These are phyloP conservation scores for Amyelois transitella DNA, from an alignment of 1,140 invertebrate genomes.

Conservation along the genomic window DNA sequence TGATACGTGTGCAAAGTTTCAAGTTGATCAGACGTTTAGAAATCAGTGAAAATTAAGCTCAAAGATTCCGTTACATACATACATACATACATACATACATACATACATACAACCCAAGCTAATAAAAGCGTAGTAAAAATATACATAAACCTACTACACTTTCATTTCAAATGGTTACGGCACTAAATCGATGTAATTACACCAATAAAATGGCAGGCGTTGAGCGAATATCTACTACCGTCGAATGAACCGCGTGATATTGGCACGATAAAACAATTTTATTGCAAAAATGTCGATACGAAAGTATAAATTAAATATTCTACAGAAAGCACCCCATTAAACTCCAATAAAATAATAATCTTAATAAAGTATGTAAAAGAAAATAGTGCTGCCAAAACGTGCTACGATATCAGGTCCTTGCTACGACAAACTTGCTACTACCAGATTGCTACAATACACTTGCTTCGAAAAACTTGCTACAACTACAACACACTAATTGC, in stretches of 20 bases:
- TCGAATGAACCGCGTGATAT: conserved; percentile 21
- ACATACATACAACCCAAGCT: no score
- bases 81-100: no score
- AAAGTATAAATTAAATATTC: not conserved
- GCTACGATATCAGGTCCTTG: not conserved
- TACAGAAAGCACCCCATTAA: not conserved
- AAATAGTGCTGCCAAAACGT: not conserved
- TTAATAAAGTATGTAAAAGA: no score
- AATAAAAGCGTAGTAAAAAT: not conserved
- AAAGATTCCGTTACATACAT: no score
- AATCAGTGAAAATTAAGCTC: no score
- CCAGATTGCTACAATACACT: no score
- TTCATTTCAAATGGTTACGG: not conserved
- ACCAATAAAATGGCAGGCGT: conserved; percentile 2
- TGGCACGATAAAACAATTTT: conserved; percentile 26
- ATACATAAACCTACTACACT: conserved; percentile 1
- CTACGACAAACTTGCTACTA: not conserved
- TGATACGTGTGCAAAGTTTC: no score
- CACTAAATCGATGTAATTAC: conserved; percentile 10
- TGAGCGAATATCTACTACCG: conserved; percentile 1
- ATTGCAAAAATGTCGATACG: not conserved
- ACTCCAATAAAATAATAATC: not conserved
- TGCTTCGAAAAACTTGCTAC: no score
- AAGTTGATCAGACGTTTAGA: no score
- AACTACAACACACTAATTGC: no score